Conservation (phyloP, 2,113 vertebrate species). For the Leptobrachium ailaonicum region DNA sequence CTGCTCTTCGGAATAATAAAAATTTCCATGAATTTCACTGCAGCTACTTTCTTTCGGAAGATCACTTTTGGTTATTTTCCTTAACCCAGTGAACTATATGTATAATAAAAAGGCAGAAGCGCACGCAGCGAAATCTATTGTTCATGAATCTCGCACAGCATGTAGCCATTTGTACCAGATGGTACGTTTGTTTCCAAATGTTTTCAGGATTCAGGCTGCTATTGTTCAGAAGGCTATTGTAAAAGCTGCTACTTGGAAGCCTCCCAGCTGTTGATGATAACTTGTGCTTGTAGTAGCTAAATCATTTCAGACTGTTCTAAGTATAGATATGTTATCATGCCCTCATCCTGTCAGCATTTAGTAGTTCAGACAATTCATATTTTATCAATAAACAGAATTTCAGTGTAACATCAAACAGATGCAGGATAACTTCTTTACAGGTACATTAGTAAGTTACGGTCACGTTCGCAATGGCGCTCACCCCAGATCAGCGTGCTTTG, state of each 20-base stretch:
- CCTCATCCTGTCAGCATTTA: background rate
- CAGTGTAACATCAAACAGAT: no score
- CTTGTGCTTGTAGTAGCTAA: background rate
- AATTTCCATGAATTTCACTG: background rate
- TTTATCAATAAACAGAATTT: no score
- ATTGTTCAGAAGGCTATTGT: conserved; percentile 12
- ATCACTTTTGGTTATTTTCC: background rate
- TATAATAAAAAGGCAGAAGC: background rate
- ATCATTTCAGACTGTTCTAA: background rate
- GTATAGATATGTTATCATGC: background rate
- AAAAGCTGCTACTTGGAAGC: background rate
- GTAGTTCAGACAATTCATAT: no score
- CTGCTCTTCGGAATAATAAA: background rate
- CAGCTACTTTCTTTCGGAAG: background rate
- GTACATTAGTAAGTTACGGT: no score
- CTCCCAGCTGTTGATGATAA: background rate
- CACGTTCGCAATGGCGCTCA: no score
- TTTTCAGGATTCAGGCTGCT: conserved; percentile 4
- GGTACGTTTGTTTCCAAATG: conserved; percentile 16
- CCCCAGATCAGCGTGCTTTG: no score
- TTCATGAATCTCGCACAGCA: background rate
- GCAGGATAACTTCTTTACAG: no score
- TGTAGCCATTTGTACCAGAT: conserved; percentile 1
- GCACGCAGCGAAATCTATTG: background rate
- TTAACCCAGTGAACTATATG: background rate